These are phyloP conservation scores for Heliconius melpomene DNA, from an alignment of 1,140 invertebrate species.

Conservation along the genomic window DNA sequence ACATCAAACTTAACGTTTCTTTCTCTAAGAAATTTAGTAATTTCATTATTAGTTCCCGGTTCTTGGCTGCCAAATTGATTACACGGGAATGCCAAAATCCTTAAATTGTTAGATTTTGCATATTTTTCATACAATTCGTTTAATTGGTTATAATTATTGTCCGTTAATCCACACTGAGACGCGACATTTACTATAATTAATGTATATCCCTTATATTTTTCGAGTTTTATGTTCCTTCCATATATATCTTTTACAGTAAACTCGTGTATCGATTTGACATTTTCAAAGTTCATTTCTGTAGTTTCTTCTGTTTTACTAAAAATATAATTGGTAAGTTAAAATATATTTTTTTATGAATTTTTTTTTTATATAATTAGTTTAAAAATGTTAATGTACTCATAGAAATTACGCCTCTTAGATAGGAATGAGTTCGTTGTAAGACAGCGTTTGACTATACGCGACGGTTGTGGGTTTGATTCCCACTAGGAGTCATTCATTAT, in stretches of 20 bases:
- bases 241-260: slow-evolving; percentile 88
- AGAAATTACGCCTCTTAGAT: too few species aligned
- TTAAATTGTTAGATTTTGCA: slow-evolving; percentile 80
- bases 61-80: slow-evolving; percentile 95
- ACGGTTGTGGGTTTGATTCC: too few species aligned
- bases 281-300: slow-evolving; percentile 56
- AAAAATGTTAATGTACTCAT: too few species aligned
- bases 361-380: too few species aligned
- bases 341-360: too few species aligned
- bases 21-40: slow-evolving; percentile 86
- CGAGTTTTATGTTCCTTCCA: slow-evolving; percentile 86
- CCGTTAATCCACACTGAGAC: slow-evolving; percentile 91
- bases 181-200: slow-evolving; percentile 93
- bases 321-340: background rate
- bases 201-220: slow-evolving; percentile 88
- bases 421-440: too few species aligned
- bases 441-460: too few species aligned
- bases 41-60: slow-evolving; percentile 87
- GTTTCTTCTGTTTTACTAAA: slow-evolving; percentile 40
- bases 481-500: too few species aligned
- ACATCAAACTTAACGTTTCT: slow-evolving; percentile 90
- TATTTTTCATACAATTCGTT: slow-evolving; percentile 88
- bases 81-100: slow-evolving; percentile 94
- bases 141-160: slow-evolving; percentile 89
- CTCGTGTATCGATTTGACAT: slow-evolving; percentile 83